Evolutionary conservation across 2,113 vertebrate genomes (phyloP), one percentile per base, ranked within the genome.

Genomic region (Polyodon spathula): DNA sequence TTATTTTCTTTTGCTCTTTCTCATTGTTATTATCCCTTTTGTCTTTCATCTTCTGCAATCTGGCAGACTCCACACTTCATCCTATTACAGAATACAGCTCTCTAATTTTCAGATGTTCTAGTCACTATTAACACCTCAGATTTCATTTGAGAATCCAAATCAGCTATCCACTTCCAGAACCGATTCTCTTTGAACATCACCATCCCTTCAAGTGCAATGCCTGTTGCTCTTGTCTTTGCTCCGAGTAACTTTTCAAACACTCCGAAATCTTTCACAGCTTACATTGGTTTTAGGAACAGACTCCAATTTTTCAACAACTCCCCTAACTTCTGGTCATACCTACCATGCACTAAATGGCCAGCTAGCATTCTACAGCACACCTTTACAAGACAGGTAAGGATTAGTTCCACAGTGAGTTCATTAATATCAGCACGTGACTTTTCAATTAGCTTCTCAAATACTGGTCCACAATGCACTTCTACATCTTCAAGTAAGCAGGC

Each of bases 141-240:
- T 12, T 50, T 50, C 46, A 14, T 50, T 50, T 12, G 11, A 4
- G 46, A 50, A 12, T 50, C 46, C 46, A 50, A 12, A 4, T 8
- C n/a, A 50, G 46, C 11, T 10, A 50, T 10, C 46, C 46, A 50
- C 46, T 50, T n/a, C 46, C 46, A 50, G 7, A n/a, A 14, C 7
- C 46, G 7, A 12, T 50, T 50, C 46, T 50, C 46, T 50, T 50
- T 50, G 46, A 10, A 50, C 46, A 50, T 50, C 10, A 50, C 11
- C 46, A 50, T 50, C n/a, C 46, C 46, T 50, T 50, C 46, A 50
- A 50, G 46, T 14, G 46, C 46, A 50, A 50, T 50, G 46, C 46
- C 46, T 50, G 46, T 50, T 7, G 46, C 46, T 14, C n/a, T 50
- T 50, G 46, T 50, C 46, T 50, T 50, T 10, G n/a, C 11, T n/a